Base-by-base conservation (phyloP, 2,888 invertebrate species). In the Nowickia ferox region DNA sequence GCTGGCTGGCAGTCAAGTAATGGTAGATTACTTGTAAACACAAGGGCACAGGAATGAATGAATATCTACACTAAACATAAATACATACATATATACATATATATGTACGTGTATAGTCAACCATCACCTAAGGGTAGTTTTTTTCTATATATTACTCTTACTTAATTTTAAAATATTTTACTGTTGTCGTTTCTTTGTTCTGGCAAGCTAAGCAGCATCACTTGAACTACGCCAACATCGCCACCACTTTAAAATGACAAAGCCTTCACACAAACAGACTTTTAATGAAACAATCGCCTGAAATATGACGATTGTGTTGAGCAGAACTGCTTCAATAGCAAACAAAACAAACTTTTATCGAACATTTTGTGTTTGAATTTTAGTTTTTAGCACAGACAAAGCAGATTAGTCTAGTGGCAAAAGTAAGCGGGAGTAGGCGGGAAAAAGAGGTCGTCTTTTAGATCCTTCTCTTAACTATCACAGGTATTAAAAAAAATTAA, bases 211-310 rank as follows among this genome's bases (percentile, higher is more conserved):
- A 71, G 51, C 65, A 77, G 78, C 82, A 85, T 69, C 83, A 79
- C 79, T 86, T 86, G 83, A 86, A 86, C 86, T 86, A 83, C 83
- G 86, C 83, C 86, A 86, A 86, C 82, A 83, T 53, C 79, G 78
- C 68, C 63, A 77, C 68, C 68, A 75, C 78, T 83, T 59, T 65
- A 51, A 55, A 66, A 59, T 84, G 66, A 84, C 66, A 83, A 57
- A 77, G 65, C 55, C 48, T 11, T 11, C 30, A 51, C 10, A 59
- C 42, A 57, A n/a, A 74, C 17, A 48, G 17, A 72, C 2, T 42
- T 40, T 48, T 19, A 74, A 48, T 61, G 15, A 48, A 72, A 63
- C 11, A 71, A 55, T 63, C 55, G 63, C 19, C 40, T 65, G 13
- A 72, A 55, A 46, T 63, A 17, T 17, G n/a, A 17, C 30, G 63